These are phyloP conservation scores for Lampropteryx suffumata DNA, from an alignment of 2,888 invertebrate species.

Conservation along the genomic window DNA sequence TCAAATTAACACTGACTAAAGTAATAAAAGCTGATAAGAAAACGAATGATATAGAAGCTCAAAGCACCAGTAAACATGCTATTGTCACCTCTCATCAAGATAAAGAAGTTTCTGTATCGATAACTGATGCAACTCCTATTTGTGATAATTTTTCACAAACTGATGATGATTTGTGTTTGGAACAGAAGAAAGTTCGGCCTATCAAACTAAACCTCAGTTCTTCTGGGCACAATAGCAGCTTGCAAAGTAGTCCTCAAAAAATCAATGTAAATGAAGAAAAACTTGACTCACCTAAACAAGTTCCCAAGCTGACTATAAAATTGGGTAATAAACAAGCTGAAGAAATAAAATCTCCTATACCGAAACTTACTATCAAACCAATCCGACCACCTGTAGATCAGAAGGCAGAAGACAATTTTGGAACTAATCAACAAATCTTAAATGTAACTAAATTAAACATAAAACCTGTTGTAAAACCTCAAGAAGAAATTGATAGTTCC, in stretches of 20 bases:
- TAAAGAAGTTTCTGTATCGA: constrained; percentile 9
- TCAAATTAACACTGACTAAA: constrained; percentile 26
- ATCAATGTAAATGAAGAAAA: constrained; percentile 41
- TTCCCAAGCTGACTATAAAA: constrained; percentile 80
- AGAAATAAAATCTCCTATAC: constrained; percentile 66
- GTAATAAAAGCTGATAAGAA: constrained; percentile 24
- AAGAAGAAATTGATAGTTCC: constrained; percentile 46
- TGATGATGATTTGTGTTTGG: constrained; percentile 28
- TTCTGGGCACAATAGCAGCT: constrained; percentile 17
- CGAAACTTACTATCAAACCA: constrained; percentile 71
- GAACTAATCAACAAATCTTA: constrained; percentile 47
- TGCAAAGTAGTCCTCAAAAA: constrained; percentile 40
- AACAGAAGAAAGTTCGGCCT: constrained; percentile 53
- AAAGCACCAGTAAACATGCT: constrained; percentile 12
- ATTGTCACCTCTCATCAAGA: constrained; percentile 7
- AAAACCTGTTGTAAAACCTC: constrained; percentile 70
- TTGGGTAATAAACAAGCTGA: constrained; percentile 63
- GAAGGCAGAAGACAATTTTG: constrained; percentile 36
- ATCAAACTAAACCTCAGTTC: constrained; percentile 52
- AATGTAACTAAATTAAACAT: constrained; percentile 65
- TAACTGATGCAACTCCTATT: constrained; percentile 7
- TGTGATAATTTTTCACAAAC: constrained; percentile 23
- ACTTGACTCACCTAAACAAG: constrained; percentile 58
- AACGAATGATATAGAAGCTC: constrained; percentile 25
- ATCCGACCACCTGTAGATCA: constrained; percentile 51